These are phyloP conservation scores for Mixornis gularis DNA, from an alignment of 2,113 vertebrate species.

Conservation along the genomic window DNA sequence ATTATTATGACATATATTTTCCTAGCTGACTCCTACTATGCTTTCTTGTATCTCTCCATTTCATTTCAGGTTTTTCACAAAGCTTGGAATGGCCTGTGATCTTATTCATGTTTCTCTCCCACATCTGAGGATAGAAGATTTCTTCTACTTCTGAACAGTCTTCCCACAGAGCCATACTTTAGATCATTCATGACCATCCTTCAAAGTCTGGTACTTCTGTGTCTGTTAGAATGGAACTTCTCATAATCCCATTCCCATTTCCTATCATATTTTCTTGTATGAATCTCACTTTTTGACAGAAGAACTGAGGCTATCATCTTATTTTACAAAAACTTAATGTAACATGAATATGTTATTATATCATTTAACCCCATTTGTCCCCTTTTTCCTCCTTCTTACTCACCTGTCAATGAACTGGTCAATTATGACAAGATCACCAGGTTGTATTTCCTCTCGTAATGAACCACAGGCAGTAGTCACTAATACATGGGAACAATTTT, in stretches of 20 bases:
- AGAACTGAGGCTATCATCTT: neutral
- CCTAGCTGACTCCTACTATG: neutral
- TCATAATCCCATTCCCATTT: neutral
- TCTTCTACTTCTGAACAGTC: neutral
- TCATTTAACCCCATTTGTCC: neutral
- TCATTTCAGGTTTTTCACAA: neutral
- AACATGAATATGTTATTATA: neutral
- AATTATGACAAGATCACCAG: conserved; percentile 90
- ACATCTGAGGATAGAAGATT: neutral
- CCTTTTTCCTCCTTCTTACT: neutral
- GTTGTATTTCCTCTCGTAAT: conserved; percentile 89
- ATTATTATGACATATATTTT: neutral
- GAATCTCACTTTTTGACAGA: neutral
- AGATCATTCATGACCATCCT: neutral
- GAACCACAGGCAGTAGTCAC: conserved; percentile 95
- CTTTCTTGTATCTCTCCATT: neutral
- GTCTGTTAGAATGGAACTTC: neutral
- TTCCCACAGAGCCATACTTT: neutral
- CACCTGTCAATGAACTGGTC: conserved; percentile 95
- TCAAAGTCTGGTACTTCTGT: neutral
- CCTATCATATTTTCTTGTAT: neutral
- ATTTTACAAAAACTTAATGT: neutral
- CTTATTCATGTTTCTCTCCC: neutral
- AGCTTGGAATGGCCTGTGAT: neutral
- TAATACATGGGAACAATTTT: conserved; percentile 89